phyloP scores from a whole-genome alignment of 2,113 vertebrate species.

The Caloenas nicobarica region DNA sequence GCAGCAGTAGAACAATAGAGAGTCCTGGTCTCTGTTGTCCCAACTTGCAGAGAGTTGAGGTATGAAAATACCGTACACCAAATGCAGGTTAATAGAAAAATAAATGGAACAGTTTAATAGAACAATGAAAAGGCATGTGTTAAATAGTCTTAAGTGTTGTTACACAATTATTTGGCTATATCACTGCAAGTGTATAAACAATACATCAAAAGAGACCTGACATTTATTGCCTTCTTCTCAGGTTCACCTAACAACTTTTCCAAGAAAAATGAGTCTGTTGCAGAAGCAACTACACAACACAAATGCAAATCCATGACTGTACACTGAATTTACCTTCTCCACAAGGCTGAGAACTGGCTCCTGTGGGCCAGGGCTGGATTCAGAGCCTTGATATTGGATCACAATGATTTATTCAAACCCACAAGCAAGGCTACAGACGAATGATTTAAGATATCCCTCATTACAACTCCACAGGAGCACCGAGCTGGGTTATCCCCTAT shows the following conservation, averaged over 20 bases:
- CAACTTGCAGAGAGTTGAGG: background rate
- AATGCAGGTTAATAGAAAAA: background rate
- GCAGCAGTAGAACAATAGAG: background rate
- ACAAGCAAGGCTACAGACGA: background rate
- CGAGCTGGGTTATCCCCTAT: background rate
- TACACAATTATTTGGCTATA: background rate
- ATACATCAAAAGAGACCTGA: background rate
- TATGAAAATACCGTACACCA: background rate
- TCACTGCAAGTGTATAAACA: background rate
- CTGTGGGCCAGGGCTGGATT: background rate
- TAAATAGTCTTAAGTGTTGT: background rate
- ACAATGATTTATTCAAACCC: background rate
- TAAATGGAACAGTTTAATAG: background rate
- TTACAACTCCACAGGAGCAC: background rate
- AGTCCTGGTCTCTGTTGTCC: background rate
- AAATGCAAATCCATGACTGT: accelerated
- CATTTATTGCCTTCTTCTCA: background rate
- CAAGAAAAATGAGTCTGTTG: background rate
- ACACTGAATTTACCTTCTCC: background rate
- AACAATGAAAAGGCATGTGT: background rate
- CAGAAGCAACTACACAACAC: background rate
- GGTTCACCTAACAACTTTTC: background rate
- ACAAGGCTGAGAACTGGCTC: background rate
- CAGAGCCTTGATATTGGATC: background rate
- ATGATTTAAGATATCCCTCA: background rate